Evolutionary conservation across 2,113 vertebrate genomes (phyloP).

Genomic region (Atherinomorus stipes): DNA sequence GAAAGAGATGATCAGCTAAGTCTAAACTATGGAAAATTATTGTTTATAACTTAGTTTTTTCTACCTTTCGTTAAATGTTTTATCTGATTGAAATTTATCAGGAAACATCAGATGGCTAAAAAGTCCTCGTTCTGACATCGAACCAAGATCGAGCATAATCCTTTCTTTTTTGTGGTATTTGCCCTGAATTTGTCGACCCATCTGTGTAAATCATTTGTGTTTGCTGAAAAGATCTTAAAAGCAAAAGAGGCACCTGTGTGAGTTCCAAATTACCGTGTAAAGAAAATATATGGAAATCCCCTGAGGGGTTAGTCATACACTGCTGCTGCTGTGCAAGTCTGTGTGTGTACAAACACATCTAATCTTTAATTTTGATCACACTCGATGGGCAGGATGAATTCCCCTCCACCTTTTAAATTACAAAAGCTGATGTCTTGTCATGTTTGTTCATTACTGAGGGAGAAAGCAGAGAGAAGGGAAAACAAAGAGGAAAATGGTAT

Average conservation of each 20-base stretch:
- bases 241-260: conserved; percentile 59
- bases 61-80: not conserved
- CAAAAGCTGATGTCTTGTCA: conserved; percentile 84
- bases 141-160: conserved; percentile 37
- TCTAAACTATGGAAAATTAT: too few relatives aligned
- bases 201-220: conserved; percentile 66
- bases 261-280: conserved; percentile 67
- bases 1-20: too few relatives aligned
- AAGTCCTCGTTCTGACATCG: conserved; percentile 5
- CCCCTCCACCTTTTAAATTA: conserved; percentile 80
- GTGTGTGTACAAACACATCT: conserved; percentile 37
- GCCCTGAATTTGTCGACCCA: conserved; percentile 62
- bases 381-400: conserved; percentile 77
- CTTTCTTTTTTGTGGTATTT: conserved; percentile 47
- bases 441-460: conserved; percentile 85
- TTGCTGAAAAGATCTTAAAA: conserved; percentile 68
- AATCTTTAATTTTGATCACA: conserved; percentile 80
- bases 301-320: conserved; percentile 63
- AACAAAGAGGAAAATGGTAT: conserved; percentile 81
- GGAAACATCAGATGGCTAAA: conserved; percentile 11
- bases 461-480: conserved; percentile 64
- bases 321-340: conserved; percentile 11
- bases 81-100: not conserved
- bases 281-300: conserved; percentile 65
- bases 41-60: conserved; percentile 7